Base-by-base conservation (phyloP, 1,140 invertebrate genomes). In the Lasaia peninsularis region DNA sequence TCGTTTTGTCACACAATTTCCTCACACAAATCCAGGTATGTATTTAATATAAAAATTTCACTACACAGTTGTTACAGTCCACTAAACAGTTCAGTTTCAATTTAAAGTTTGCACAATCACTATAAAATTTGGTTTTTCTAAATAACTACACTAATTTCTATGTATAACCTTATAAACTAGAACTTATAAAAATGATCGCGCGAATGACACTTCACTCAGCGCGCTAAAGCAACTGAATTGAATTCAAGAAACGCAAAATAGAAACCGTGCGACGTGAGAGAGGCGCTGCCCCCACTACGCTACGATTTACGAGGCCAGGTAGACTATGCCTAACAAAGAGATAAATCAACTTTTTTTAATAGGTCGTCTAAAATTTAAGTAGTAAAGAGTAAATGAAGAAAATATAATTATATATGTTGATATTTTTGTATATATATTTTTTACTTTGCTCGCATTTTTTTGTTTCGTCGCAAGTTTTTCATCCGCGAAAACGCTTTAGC, bases 161-260 rank as follows among this genome's bases (percentile, higher is more conserved):
- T 44, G 40, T 21, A 44, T 44, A 44, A 71, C 58, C 64, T 65
- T 73, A 65, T 73, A 65, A 69, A 75, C 70, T 77, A 78, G 73
- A 65, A 75, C 73, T 77, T 73, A 78, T 65, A 86, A 86, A 28
- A 80, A 80, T 70, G 69, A 69, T 68, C 56, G 74, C 74, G 79
- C 78, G 75, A 78, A 74, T 75, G 77, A 81, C 67, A 59, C 53
- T 71, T 65, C 79, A 76, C 74, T 75, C 75, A 78, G 59, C 82
- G 80, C 80, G 71, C 60, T 78, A 77, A 75, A 80, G 74, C 73
- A 78, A 86, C 84, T 88, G 76, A 87, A 85, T 73, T 88, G 75
- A 87, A 87, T 78, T 78, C 66, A 75, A 81, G 83, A 88, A 88
- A 88, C 83, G 80, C 82, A 86, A 88, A 88, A 88, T 88, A 88